These are phyloP conservation scores for Cygnus buccinator DNA, from an alignment of 2,113 vertebrate genomes.

Conservation along the genomic window DNA sequence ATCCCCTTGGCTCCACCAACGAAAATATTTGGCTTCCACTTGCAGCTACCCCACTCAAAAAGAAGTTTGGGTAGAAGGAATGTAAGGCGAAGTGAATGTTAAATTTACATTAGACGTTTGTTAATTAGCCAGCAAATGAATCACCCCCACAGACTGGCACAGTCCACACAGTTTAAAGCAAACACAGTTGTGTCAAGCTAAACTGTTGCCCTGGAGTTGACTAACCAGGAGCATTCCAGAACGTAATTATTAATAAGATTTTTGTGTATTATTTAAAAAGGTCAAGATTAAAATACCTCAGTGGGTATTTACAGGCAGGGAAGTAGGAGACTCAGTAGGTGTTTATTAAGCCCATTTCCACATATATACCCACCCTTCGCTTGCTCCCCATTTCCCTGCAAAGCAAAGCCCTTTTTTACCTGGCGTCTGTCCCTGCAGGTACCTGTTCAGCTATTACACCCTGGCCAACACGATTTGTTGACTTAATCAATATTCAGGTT, in stretches of 20 bases:
- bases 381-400: neutral
- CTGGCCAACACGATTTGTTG: neutral
- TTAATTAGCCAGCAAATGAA: slow-evolving; percentile 65
- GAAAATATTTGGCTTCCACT: slow-evolving; percentile 71
- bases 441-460: neutral
- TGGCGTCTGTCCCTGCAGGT: neutral
- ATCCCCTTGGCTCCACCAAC: slow-evolving; percentile 37
- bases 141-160: neutral
- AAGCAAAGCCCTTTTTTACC: neutral
- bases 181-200: slow-evolving; percentile 13
- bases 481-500: slow-evolving; percentile 8
- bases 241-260: slow-evolving; percentile 34
- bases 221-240: slow-evolving; percentile 49
- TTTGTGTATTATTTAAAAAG: slow-evolving; percentile 7
- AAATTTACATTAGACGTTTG: slow-evolving; percentile 59
- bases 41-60: slow-evolving; percentile 56
- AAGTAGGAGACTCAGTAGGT: slow-evolving; percentile 14
- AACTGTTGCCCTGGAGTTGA: slow-evolving; percentile 3
- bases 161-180: slow-evolving; percentile 15
- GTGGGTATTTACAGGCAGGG: slow-evolving; percentile 16
- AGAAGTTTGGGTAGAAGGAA: slow-evolving; percentile 53
- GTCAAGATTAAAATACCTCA: neutral
- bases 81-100: slow-evolving; percentile 47
- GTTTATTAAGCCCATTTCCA: slow-evolving; percentile 55
- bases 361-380: neutral